Base-by-base conservation (phyloP, 2,113 vertebrate genomes). In the Gymnocephalus cernua region DNA sequence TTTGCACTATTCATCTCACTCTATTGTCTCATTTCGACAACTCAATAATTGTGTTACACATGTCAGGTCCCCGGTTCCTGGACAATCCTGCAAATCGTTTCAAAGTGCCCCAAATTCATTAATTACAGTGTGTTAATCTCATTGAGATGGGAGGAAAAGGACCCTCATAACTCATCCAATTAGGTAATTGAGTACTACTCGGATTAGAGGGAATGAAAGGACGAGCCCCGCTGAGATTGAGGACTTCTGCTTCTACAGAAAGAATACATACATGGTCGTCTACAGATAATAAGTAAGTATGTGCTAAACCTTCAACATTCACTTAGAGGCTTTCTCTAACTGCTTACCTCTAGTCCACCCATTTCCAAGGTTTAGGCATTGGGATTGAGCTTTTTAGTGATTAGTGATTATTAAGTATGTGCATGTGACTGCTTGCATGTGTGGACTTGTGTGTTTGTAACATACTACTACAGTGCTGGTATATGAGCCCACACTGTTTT, bases 91-190 rank as follows among this genome's bases (percentile, higher is more conserved):
- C 41, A 54, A 89, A 90, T 88, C 84, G 45, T 89, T 87, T 88
- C 77, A 82, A 88, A 89, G 76, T 87, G 87, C 86, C 86, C 85
- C 86, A 88, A 92, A 93, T 92, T 93, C 90, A 91, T 91, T 92
- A 91, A 88, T 93, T 90, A 91, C 90, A 89, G 81, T 79, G 88
- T 87, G 87, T 82, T 92, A 93, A 93, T 93, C 93, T 93, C 88
- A 93, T 88, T 92, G 88, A 92, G 89, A 91, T 79, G 86, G 87
- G 80, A 87, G 87, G 74, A 59, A 85, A 89, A 91, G 74, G 80
- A 81, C 79, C 76, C 81, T 91, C 90, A 89, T 92, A 93, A 94
- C 79, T 92, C 89, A 90, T 93, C 90, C 90, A 94, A 94, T 94
- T 94, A 93, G 81, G 86, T 93, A 91, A 94, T 93, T 91, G 91